Evolutionary conservation across 2,888 invertebrate genomes (phyloP), one percentile per base, ranked within the genome.

Genomic region (Cataglyphis altisquamis): DNA sequence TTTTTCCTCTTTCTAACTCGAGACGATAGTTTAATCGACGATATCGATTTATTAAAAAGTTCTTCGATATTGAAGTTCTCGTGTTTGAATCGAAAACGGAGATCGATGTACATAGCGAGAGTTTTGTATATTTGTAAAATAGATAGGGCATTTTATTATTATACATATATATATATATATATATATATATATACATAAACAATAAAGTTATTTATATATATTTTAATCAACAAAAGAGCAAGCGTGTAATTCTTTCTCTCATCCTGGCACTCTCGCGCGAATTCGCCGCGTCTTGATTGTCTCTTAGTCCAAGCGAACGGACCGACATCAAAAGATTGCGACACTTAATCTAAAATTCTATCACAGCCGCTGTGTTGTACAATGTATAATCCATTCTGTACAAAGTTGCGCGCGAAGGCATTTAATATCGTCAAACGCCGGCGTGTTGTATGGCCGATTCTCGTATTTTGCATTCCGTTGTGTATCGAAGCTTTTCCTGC

Each of bases 191-290:
- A 66, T 52, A 66, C 21, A 78, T 92, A 93, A 91, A 92, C 91
- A 92, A 93, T 93, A 93, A 93, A 93, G 92, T 93, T 93, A 93
- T 93, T 93, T 93, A 93, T 93, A 92, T 92, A 92, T 92, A 92
- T 92, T 92, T 92, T 92, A 92, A 92, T 92, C 92, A 92, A 52
- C 87, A 90, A 91, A 91, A 68, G 86, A 70, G 75, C 73, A 86
- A 86, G 80, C 32, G 62, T 81, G 62, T 81, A 64, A 52, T 85
- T 84, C 64, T 85, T 80, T 72, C 5, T 84, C 83, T 82, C 74
- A 57, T 68, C 75, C 73, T 66, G 45, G 67, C 74, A 83, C 70
- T 64, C n/a, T 52, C 48, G 29, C 32, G 48, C 70, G 60, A 52
- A 72, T 39, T 21, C 60, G n/a, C 74, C 45, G 45, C 18, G 45